Evolutionary conservation across 2,113 vertebrate genomes (phyloP).

Genomic region (Spea multiplicata): DNA sequence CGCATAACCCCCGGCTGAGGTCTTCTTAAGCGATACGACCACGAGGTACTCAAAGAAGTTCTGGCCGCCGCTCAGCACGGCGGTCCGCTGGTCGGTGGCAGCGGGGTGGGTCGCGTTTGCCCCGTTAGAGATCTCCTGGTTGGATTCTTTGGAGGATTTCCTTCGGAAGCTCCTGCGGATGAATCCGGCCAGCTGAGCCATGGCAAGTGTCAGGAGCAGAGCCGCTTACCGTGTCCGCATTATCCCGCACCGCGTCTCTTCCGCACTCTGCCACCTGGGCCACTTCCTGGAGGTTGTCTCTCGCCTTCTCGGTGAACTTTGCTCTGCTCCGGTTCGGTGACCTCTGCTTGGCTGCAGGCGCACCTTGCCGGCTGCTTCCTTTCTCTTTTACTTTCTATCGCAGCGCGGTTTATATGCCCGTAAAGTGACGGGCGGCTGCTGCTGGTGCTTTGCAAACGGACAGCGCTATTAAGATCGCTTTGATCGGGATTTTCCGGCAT

Average conservation of each 20-base stretch:
- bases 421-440: too few relatives aligned
- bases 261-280: not conserved
- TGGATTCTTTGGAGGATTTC: not conserved
- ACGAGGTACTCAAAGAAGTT: constrained; percentile 95
- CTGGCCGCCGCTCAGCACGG: constrained; percentile 65
- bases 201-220: not conserved
- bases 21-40: constrained; percentile 85
- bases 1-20: constrained; percentile 67
- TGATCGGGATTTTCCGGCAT: too few relatives aligned
- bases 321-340: not conserved
- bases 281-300: constrained; percentile 1
- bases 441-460: too few relatives aligned
- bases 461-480: too few relatives aligned
- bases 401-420: too few relatives aligned
- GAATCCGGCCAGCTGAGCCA: not conserved
- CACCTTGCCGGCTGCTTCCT: not conserved
- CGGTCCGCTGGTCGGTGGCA: not conserved
- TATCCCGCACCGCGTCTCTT: not conserved
- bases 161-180: constrained; percentile 9
- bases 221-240: not conserved
- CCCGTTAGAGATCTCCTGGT: not conserved
- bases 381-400: not conserved
- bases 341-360: not conserved
- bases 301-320: not conserved
- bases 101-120: not conserved